Percentiles rank a stretch among this genome's conserved stretches.
These are phyloP conservation scores for Colinus virginianus DNA, from an alignment of 2,113 vertebrate species.

Conservation along the genomic window DNA sequence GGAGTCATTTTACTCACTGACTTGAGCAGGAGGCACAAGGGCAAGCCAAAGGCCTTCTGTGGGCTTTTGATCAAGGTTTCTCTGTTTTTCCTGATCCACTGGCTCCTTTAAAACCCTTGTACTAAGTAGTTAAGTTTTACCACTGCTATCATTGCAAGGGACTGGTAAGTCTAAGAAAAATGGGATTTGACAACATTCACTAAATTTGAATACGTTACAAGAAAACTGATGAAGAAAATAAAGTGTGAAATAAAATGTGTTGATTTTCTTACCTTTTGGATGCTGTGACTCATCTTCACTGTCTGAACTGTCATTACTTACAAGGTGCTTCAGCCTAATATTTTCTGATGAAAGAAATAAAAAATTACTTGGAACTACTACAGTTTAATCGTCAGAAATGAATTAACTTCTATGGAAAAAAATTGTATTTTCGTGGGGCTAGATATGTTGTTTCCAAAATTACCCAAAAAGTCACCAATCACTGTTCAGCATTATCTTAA, in stretches of 20 bases:
- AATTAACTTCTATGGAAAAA: background rate
- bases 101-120: background rate
- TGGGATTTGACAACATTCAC: background rate
- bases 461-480: background rate
- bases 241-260: background rate
- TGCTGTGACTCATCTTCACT: constrained; percentile 89
- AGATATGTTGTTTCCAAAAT: background rate
- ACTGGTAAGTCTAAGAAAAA: background rate
- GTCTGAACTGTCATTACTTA: constrained; percentile 89
- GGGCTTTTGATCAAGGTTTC: background rate
- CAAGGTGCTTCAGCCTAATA: constrained; percentile 90
- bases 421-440: background rate
- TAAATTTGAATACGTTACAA: background rate
- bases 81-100: background rate
- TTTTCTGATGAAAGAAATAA: constrained; percentile 84
- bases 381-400: background rate
- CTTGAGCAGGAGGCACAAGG: background rate
- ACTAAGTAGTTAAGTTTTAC: background rate
- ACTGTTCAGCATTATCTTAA: background rate
- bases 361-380: background rate
- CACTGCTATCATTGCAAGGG: background rate
- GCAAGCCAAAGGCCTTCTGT: background rate
- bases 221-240: background rate
- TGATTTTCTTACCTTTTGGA: constrained; percentile 84
- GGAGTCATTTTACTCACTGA: background rate